Conservation (phyloP, 1,140 invertebrate genomes). For the Temnothorax longispinosus region DNA sequence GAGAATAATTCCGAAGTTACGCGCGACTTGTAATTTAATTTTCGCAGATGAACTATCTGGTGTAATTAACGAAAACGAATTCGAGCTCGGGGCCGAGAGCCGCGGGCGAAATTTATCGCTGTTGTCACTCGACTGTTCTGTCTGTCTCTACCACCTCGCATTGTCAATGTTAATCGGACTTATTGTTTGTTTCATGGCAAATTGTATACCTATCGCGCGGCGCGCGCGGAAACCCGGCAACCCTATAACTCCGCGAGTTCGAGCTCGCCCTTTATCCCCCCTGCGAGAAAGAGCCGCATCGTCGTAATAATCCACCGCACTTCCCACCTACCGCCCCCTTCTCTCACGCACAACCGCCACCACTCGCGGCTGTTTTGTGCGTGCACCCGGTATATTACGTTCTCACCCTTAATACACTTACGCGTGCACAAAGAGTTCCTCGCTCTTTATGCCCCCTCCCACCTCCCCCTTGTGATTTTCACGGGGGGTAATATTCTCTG, state of each 20-base stretch:
- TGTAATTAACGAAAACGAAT: background rate
- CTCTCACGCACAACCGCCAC: constrained; percentile 23
- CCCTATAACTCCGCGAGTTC: constrained; percentile 37
- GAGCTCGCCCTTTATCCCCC: constrained; percentile 14
- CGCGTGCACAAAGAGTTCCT: constrained; percentile 51
- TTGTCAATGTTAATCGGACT: constrained; percentile 45
- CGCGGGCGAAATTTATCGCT: background rate
- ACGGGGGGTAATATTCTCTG: constrained; percentile 48
- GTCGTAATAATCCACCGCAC: constrained; percentile 10
- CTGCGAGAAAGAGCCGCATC: background rate
- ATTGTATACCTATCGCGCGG: background rate
- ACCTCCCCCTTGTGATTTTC: constrained; percentile 24
- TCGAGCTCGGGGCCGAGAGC: background rate
- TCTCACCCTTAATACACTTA: constrained; percentile 60
- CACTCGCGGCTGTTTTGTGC: constrained; percentile 29
- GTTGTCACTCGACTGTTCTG: constrained; percentile 27
- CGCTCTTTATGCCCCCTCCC: constrained; percentile 15
- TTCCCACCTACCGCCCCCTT: background rate
- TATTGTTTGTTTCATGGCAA: constrained; percentile 40
- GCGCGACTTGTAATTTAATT: background rate
- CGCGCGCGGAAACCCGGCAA: constrained; percentile 2
- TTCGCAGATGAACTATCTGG: background rate
- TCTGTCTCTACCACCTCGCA: background rate
- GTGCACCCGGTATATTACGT: constrained; percentile 52
- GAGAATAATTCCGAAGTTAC: background rate